Percentiles rank a stretch among this genome's conserved stretches.
Conservation (phyloP, 2,113 vertebrate genomes). For the Nibea albiflora region DNA sequence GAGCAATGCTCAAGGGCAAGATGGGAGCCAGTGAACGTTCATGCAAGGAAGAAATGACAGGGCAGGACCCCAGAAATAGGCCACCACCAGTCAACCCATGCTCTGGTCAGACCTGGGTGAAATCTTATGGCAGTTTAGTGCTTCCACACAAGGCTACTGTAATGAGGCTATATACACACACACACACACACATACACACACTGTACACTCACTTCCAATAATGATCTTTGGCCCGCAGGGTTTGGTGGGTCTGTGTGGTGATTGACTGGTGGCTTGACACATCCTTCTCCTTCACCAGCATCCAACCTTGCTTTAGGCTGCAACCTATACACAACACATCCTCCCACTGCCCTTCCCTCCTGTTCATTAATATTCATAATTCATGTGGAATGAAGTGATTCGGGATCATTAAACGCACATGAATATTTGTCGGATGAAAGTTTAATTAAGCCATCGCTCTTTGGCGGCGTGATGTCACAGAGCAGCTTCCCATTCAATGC, state of each 20-base stretch:
- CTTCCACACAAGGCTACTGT: slow-evolving; percentile 30
- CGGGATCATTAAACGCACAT: slow-evolving; percentile 75
- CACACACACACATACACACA: slow-evolving; percentile 27
- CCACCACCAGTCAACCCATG: slow-evolving; percentile 50
- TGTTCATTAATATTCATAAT: slow-evolving; percentile 80
- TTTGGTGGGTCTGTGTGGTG: slow-evolving; percentile 39
- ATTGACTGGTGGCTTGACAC: slow-evolving; percentile 61
- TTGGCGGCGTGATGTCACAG: slow-evolving; percentile 50
- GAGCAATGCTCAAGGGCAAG: slow-evolving; percentile 60
- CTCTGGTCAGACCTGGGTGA: slow-evolving; percentile 49
- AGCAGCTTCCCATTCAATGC: slow-evolving; percentile 47
- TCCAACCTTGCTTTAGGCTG: slow-evolving; percentile 47
- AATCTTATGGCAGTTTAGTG: slow-evolving; percentile 43
- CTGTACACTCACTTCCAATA: slow-evolving; percentile 30
- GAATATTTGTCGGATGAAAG: slow-evolving; percentile 79
- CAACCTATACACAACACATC: slow-evolving; percentile 28
- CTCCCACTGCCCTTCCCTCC: slow-evolving; percentile 35
- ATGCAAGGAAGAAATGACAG: slow-evolving; percentile 24
- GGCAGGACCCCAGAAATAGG: slow-evolving; percentile 68
- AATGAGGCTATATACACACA: slow-evolving; percentile 28
- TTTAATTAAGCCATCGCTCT: slow-evolving; percentile 74
- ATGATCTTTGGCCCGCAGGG: slow-evolving; percentile 60
- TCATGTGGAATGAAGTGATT: slow-evolving; percentile 78
- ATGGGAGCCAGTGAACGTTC: slow-evolving; percentile 36
- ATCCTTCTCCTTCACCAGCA: slow-evolving; percentile 41